These are phyloP conservation scores for Drosophila virilis DNA, from an alignment of 1,140 invertebrate genomes.

Conservation along the genomic window DNA sequence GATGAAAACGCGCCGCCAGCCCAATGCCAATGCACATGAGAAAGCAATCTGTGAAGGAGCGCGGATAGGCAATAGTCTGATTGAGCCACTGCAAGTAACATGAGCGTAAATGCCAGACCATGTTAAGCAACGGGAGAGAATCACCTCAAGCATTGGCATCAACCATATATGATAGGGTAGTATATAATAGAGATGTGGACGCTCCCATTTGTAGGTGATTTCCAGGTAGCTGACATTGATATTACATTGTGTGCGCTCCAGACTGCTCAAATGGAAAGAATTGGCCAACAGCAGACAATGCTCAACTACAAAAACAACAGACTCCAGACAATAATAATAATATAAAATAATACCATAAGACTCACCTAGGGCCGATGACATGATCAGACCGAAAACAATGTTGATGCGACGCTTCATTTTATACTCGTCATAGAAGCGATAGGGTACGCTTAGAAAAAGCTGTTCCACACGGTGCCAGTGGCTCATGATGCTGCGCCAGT, in stretches of 20 bases:
- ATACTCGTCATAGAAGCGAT: constrained; percentile 73
- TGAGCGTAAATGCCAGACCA: too few relatives aligned
- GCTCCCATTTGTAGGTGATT: constrained; percentile 71
- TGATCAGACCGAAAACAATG: constrained; percentile 58
- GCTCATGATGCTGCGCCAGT: constrained; percentile 69
- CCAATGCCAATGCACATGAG: constrained; percentile 87
- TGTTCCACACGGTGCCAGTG: constrained; percentile 66
- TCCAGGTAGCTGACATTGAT: constrained; percentile 72
- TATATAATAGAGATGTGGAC: constrained; percentile 66
- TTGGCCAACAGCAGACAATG: constrained; percentile 66
- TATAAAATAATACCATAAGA: not conserved
- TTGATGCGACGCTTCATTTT: constrained; percentile 70
- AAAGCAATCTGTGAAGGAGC: constrained; percentile 86
- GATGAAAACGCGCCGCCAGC: constrained; percentile 86
- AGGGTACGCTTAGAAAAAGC: constrained; percentile 67
- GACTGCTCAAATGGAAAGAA: constrained; percentile 67
- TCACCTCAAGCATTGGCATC: constrained; percentile 66
- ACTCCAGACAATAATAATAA: not conserved
- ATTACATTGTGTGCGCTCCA: constrained; percentile 74
- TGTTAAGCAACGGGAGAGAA: too few relatives aligned
- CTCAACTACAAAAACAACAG: constrained; percentile 51
- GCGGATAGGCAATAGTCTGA: constrained; percentile 76
- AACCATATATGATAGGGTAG: constrained; percentile 66
- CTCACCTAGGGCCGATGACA: constrained; percentile 66
- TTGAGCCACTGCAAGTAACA: constrained; percentile 62